Evolutionary conservation across 1,140 invertebrate genomes (phyloP).

Genomic region (Nixonia krombeini): DNA sequence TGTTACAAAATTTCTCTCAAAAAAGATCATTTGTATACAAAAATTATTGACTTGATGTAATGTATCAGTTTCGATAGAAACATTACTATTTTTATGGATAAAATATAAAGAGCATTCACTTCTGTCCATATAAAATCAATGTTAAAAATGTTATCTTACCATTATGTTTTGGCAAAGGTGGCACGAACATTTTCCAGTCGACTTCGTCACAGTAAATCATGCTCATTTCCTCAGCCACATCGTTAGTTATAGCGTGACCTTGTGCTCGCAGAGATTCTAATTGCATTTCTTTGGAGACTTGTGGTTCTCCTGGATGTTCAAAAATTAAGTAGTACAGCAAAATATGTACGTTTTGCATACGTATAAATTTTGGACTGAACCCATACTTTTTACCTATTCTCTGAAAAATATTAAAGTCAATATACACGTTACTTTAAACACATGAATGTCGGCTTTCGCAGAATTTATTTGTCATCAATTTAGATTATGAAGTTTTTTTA

Average conservation of each 20-base stretch:
- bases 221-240: conserved; percentile 66
- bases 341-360: conserved; percentile 78
- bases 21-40: too few species aligned
- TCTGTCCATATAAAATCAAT: too few species aligned
- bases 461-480: too few species aligned
- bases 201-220: conserved; percentile 72
- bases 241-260: conserved; percentile 62
- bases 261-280: conserved; percentile 64
- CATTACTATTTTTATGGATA: too few species aligned
- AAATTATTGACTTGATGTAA: too few species aligned
- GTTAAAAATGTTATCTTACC: too few species aligned
- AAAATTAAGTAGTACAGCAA: conserved; percentile 80
- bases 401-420: conserved; percentile 38
- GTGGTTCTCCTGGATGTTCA: conserved; percentile 71
- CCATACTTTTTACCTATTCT: conserved; percentile 68
- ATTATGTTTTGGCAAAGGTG: conserved; percentile 76
- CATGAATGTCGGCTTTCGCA: too few species aligned
- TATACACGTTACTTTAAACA: too few species aligned
- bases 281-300: conserved; percentile 62
- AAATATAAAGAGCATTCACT: too few species aligned
- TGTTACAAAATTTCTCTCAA: too few species aligned
- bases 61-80: neutral
- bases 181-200: conserved; percentile 83
- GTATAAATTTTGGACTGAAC: conserved; percentile 78
- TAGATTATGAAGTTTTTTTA: too few species aligned